Evolutionary conservation across 2,797 vertebrate species (phyloP).

Genomic region (Acanthurus tractus): DNA sequence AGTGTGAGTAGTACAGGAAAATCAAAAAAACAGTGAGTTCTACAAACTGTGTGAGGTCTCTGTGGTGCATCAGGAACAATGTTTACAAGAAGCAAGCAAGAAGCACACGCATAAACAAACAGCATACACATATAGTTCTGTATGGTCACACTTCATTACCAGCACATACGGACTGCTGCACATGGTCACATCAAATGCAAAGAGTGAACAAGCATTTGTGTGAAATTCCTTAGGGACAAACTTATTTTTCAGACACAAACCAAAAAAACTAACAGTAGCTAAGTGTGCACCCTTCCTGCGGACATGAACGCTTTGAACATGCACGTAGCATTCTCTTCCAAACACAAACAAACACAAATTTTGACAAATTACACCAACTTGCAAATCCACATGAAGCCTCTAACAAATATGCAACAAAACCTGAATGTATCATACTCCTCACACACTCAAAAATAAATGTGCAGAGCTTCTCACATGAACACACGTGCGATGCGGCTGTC

Average conservation of each 20-base stretch:
- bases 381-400: conserved; percentile 33
- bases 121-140: background rate
- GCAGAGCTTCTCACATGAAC: conserved; percentile 64
- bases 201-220: conserved; percentile 23
- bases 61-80: conserved; percentile 20
- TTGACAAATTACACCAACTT: conserved; percentile 36
- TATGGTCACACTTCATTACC: background rate
- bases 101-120: conserved; percentile 45
- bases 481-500: conserved; percentile 65
- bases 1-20: conserved; percentile 19
- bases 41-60: conserved; percentile 52
- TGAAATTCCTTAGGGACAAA: conserved; percentile 37
- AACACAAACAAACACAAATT: conserved; percentile 21
- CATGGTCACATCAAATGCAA: conserved; percentile 44
- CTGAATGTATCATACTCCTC: conserved; percentile 41
- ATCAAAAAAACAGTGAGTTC: conserved; percentile 34
- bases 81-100: conserved; percentile 51
- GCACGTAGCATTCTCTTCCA: conserved; percentile 18
- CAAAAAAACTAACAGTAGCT: conserved; percentile 28
- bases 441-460: conserved; percentile 61
- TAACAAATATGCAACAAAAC: conserved; percentile 50
- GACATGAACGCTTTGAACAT: conserved; percentile 24
- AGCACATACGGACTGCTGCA: conserved; percentile 15
- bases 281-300: conserved; percentile 29
- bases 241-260: conserved; percentile 37